A percentile compares a stretch with the other conserved stretches of the same genome.
These are phyloP conservation scores for Volucella bombylans DNA, from an alignment of 2,888 invertebrate genomes.

Conservation along the genomic window DNA sequence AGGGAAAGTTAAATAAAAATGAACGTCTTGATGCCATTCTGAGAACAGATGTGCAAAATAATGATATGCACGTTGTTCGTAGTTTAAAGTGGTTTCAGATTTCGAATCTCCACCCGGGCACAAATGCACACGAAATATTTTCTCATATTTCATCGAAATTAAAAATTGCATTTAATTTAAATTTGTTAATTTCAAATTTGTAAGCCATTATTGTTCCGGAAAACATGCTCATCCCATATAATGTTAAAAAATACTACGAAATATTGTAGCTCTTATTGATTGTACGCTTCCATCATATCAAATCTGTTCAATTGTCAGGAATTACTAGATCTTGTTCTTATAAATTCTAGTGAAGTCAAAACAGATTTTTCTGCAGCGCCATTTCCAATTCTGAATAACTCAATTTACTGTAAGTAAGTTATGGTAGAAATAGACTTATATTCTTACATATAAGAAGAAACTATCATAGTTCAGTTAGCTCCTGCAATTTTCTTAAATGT, in stretches of 20 bases:
- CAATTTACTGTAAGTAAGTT: slow-evolving; percentile 11
- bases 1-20: too few species aligned
- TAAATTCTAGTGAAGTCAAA: neutral
- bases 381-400: slow-evolving; percentile 9
- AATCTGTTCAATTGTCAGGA: too few species aligned
- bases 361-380: neutral
- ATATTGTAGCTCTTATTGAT: slow-evolving; percentile 29
- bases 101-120: too few species aligned
- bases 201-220: slow-evolving; percentile 19
- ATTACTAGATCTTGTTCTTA: too few species aligned
- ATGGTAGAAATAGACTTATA: slow-evolving; percentile 11
- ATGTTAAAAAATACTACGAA: slow-evolving; percentile 28
- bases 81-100: too few species aligned
- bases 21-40: too few species aligned
- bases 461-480: neutral
- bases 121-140: too few species aligned
- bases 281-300: neutral
- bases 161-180: too few species aligned
- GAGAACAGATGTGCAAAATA: too few species aligned
- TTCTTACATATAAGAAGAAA: slow-evolving; percentile 1
- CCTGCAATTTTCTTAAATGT: slow-evolving; percentile 13
- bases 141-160: too few species aligned
- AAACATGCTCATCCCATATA: slow-evolving; percentile 10
- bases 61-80: too few species aligned
- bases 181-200: too few species aligned